Evolutionary conservation across 1,140 invertebrate species (phyloP), one percentile per base, ranked within the genome.

Genomic region (Delia radicum): DNA sequence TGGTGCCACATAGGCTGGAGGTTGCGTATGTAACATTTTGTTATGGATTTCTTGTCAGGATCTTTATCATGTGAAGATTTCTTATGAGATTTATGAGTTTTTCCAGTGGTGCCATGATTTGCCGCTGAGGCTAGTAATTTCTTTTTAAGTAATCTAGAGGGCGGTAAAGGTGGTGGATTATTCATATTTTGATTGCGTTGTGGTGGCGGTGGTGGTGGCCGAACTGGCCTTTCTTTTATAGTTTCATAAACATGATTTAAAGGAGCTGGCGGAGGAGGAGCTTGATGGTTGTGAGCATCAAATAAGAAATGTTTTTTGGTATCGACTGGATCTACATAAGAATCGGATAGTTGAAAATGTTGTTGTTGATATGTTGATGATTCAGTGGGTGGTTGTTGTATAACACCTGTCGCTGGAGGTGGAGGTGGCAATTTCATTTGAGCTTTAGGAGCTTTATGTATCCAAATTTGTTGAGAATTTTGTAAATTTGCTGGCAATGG

Each of bases 211-310:
- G 63, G 63, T 15, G 78, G 76, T 6, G 65, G 73, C n/a, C n/a
- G 12, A 75, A 75, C 31, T 55, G 76, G 78, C 3, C 74, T 76
- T 27, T 76, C 78, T 3, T 75, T 65, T 10, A 78, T 77, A 29
- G 76, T 78, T 31, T 77, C 78, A 31, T 77, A 77, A 55, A 78
- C 78, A 61, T 78, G 78, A 73, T 78, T 73, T 29, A 77, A n/a
- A 10, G 77, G 67, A 15, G 77, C 48, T 7, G 73, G 77, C 5
- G 74, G 77, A 62, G 48, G 72, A 63, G 72, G 75, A 24, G 42
- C 72, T 21, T 74, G 67, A 2, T 28, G 29, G 3, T 55, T 28
- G 4, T 27, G n/a, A 1, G 75, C 62, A 6, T 37, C 61, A 42
- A 74, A 21, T 7, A 75, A 67, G 37, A 77, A 74, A 55, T 77